phyloP scores from a whole-genome alignment of 2,113 vertebrate genomes.

The Campylorhamphus procurvoides region DNA sequence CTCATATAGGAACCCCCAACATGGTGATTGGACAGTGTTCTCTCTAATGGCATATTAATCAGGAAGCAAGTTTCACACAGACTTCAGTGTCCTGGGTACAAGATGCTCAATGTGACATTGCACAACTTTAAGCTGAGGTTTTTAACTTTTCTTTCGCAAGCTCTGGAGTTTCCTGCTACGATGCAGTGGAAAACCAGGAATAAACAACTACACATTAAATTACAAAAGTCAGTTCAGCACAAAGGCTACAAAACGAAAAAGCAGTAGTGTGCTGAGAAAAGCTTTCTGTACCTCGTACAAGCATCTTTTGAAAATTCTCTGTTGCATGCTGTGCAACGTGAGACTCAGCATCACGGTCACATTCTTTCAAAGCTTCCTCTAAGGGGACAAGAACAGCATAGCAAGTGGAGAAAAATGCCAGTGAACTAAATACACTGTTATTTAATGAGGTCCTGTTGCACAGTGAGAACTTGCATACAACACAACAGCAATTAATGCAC shows the following conservation, averaged over 20 bases:
- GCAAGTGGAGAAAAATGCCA: constrained; percentile 43
- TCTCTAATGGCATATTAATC: rapidly evolving
- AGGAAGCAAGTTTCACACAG: neutral
- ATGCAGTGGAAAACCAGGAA: neutral
- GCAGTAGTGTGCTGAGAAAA: neutral
- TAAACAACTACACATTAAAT: neutral
- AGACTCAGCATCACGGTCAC: neutral
- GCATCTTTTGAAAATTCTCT: neutral
- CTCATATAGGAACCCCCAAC: neutral
- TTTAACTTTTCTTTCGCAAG: neutral
- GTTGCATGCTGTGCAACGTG: neutral
- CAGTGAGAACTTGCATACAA: neutral
- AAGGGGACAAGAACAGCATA: constrained; percentile 36
- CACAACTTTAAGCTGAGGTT: neutral
- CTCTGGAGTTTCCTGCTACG: neutral
- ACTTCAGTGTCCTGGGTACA: neutral
- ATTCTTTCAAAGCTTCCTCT: constrained; percentile 35
- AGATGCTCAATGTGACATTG: neutral
- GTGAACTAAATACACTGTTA: neutral
- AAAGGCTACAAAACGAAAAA: neutral
- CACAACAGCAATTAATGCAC: neutral
- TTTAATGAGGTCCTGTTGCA: neutral
- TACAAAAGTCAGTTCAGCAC: neutral
- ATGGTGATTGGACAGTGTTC: neutral
- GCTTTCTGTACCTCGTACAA: neutral